Percentiles rank a stretch among this genome's conserved stretches.
These are phyloP conservation scores for Sceliomorpha sp. DNA, from an alignment of 2,888 invertebrate species.

Conservation along the genomic window DNA sequence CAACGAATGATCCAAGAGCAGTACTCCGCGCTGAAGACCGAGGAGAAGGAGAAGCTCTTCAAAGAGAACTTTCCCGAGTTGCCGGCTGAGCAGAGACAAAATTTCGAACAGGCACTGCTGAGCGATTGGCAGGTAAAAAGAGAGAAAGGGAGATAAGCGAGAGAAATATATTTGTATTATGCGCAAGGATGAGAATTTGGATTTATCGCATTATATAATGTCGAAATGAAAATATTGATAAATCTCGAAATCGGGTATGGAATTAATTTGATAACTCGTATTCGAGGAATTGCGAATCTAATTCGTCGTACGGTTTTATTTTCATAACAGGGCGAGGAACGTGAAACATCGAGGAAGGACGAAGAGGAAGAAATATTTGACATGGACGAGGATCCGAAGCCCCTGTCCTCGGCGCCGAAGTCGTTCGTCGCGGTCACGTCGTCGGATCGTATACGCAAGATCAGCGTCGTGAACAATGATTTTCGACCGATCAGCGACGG, in stretches of 20 bases:
- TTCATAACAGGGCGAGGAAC: constrained; percentile 10
- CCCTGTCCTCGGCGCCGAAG: constrained; percentile 70
- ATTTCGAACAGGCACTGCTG: constrained; percentile 81
- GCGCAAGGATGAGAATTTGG: too few species aligned
- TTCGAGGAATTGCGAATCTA: too few species aligned
- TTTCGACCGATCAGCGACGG: constrained; percentile 83
- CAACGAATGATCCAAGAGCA: constrained; percentile 77
- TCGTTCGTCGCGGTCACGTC: constrained; percentile 82
- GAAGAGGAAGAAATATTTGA: constrained; percentile 85
- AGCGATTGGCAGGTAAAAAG: constrained; percentile 81
- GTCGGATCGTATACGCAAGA: constrained; percentile 83
- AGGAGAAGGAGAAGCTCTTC: constrained; percentile 75
- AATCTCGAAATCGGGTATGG: too few species aligned
- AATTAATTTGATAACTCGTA: too few species aligned
- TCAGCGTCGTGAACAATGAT: constrained; percentile 84
- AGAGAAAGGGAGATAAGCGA: too few species aligned
- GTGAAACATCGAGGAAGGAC: constrained; percentile 33
- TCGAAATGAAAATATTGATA: constrained; percentile 5
- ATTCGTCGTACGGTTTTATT: constrained; percentile 1
- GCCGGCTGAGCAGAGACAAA: constrained; percentile 81
- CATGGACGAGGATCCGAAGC: constrained; percentile 81
- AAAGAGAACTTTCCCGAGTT: constrained; percentile 78
- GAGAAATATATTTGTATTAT: too few species aligned
- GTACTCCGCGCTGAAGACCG: constrained; percentile 74
- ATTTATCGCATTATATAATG: too few species aligned